Evolutionary conservation across 2,797 vertebrate species (phyloP).

Genomic region (Spea hammondii): DNA sequence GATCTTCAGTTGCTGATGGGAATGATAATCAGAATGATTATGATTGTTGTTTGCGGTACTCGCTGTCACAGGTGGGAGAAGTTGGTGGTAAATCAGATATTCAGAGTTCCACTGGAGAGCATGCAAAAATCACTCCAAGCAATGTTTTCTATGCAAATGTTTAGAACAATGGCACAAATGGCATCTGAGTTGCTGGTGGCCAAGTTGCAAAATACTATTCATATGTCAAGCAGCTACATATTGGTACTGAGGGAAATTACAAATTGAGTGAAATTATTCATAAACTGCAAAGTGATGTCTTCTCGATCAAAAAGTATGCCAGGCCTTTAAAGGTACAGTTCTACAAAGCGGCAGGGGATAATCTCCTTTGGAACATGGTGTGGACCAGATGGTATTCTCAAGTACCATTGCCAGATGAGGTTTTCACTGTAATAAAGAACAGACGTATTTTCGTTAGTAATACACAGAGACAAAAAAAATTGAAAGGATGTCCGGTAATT

Average conservation of each 20-base stretch:
- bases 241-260: slow-evolving; percentile 21
- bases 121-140: slow-evolving; percentile 24
- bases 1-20: neutral
- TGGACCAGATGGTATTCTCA: neutral
- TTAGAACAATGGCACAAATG: slow-evolving; percentile 30
- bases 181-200: slow-evolving; percentile 32
- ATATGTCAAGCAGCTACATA: slow-evolving; percentile 39
- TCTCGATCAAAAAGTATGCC: neutral
- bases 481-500: too few species aligned
- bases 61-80: slow-evolving; percentile 24
- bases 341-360: neutral
- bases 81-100: slow-evolving; percentile 4
- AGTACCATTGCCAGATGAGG: neutral
- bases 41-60: slow-evolving; percentile 2
- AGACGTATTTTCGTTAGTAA: too few species aligned
- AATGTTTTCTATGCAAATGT: slow-evolving; percentile 44
- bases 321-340: neutral
- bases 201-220: slow-evolving; percentile 41
- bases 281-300: slow-evolving; percentile 9
- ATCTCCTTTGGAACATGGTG: neutral
- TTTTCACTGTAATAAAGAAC: neutral
- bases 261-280: slow-evolving; percentile 17
- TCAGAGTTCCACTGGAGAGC: slow-evolving; percentile 33
- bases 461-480: too few species aligned
- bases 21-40: slow-evolving; percentile 1